Evolutionary conservation across 2,888 invertebrate species (phyloP).

Genomic region (Corbicula japonica): DNA sequence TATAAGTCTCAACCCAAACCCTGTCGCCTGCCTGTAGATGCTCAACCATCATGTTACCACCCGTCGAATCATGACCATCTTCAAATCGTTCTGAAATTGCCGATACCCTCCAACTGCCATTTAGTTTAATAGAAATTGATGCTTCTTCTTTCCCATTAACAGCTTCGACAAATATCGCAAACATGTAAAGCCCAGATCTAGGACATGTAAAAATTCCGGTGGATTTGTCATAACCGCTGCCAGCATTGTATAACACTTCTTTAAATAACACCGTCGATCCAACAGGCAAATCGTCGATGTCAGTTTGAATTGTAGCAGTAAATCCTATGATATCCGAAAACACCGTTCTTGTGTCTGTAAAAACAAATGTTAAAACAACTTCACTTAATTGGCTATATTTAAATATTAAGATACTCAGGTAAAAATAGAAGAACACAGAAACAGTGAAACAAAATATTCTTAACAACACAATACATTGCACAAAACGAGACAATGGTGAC

Average conservation of each 20-base stretch:
- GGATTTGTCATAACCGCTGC: slow-evolving; percentile 13
- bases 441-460: no score
- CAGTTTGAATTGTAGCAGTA: background rate
- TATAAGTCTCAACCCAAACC: slow-evolving; percentile 22
- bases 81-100: slow-evolving; percentile 9
- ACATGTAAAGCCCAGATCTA: slow-evolving; percentile 15
- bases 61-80: slow-evolving; percentile 12
- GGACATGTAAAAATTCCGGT: slow-evolving; percentile 29
- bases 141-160: background rate
- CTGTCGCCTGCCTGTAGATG: slow-evolving; percentile 15
- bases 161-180: slow-evolving; percentile 8
- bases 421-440: no score
- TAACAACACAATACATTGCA: no score
- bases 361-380: background rate
- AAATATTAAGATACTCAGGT: no score
- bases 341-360: slow-evolving; percentile 1
- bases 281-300: background rate
- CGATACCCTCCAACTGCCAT: background rate
- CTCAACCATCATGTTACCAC: slow-evolving; percentile 8
- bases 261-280: slow-evolving; percentile 11
- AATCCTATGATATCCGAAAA: slow-evolving; percentile 10
- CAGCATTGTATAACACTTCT: slow-evolving; percentile 7
- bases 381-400: no score
- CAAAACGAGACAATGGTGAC: no score
- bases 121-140: background rate